These are phyloP conservation scores for Agonum fuliginosum DNA, from an alignment of 2,888 invertebrate genomes.

Conservation along the genomic window DNA sequence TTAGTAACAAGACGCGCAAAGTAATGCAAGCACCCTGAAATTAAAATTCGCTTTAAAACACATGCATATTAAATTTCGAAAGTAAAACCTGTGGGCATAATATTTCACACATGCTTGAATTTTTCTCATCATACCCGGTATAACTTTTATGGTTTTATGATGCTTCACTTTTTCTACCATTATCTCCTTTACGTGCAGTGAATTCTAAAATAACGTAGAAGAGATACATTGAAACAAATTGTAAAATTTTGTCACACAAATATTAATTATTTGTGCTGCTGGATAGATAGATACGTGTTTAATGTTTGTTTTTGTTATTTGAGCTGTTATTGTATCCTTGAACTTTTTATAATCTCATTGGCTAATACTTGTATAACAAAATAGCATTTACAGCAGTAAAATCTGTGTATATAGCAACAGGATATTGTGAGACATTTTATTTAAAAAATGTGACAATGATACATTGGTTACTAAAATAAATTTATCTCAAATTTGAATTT, in stretches of 20 bases:
- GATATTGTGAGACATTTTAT: not conserved
- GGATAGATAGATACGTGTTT: not conserved
- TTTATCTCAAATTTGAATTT: no score
- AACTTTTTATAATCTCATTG: slow-evolving; percentile 24
- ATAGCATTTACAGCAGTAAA: slow-evolving; percentile 1
- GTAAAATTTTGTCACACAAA: no score
- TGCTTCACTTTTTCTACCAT: slow-evolving; percentile 13
- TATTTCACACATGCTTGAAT: slow-evolving; percentile 34
- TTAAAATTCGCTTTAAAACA: slow-evolving; percentile 41
- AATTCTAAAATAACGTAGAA: not conserved
- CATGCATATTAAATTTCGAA: slow-evolving; percentile 33
- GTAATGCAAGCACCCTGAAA: slow-evolving; percentile 25
- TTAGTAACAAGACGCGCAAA: slow-evolving; percentile 5
- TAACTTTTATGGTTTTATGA: no score
- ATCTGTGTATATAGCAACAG: not conserved
- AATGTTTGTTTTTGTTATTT: slow-evolving; percentile 6
- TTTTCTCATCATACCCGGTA: slow-evolving; percentile 14
- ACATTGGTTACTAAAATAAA: no score
- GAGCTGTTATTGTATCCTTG: slow-evolving; percentile 9
- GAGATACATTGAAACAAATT: no score
- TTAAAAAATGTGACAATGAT: not conserved
- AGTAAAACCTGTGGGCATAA: slow-evolving; percentile 9
- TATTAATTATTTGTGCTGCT: not conserved
- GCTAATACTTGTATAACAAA: not conserved
- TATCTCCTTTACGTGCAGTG: not conserved